Conservation (phyloP, 2,888 invertebrate genomes). For the Pseudeuparius sepicola region DNA sequence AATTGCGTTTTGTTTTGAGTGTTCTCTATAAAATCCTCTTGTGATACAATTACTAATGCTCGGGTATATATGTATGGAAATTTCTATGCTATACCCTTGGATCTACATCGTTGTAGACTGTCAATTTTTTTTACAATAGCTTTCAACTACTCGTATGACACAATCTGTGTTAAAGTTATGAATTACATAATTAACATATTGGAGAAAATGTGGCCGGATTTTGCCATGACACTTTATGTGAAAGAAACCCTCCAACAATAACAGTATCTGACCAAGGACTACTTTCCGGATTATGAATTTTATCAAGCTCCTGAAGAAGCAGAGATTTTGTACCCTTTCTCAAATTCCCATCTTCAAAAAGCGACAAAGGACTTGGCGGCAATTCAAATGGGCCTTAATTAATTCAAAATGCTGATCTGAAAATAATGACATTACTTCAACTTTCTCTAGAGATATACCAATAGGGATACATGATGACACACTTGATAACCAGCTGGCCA, state of each 20-base stretch:
- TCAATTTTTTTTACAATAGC: slow-evolving; percentile 6
- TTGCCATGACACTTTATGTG: too few species aligned
- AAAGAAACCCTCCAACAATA: slow-evolving; percentile 5
- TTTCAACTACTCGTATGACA: too few species aligned
- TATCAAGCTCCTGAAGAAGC: slow-evolving; percentile 10
- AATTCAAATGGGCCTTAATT: slow-evolving; percentile 5
- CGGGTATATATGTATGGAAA: slow-evolving; percentile 8
- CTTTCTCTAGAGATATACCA: slow-evolving; percentile 11
- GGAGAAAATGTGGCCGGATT: slow-evolving; percentile 7
- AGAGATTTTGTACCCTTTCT: slow-evolving; percentile 11
- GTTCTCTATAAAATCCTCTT: slow-evolving; percentile 10
- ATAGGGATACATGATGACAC: slow-evolving; percentile 13
- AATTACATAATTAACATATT: slow-evolving; percentile 7
- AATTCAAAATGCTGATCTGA: slow-evolving; percentile 12
- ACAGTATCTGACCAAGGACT: slow-evolving; percentile 4
- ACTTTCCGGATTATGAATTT: slow-evolving; percentile 4
- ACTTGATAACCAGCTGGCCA: slow-evolving; percentile 13
- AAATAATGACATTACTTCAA: slow-evolving; percentile 13
- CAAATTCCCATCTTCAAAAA: slow-evolving; percentile 10
- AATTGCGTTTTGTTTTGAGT: too few species aligned
- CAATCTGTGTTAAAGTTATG: slow-evolving; percentile 5
- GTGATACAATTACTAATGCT: slow-evolving; percentile 11
- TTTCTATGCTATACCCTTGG: slow-evolving; percentile 11
- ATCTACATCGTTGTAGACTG: slow-evolving; percentile 9
- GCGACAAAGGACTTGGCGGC: too few species aligned